These are phyloP conservation scores for Brachylomia viminalis DNA, from an alignment of 2,888 invertebrate species.

Conservation along the genomic window DNA sequence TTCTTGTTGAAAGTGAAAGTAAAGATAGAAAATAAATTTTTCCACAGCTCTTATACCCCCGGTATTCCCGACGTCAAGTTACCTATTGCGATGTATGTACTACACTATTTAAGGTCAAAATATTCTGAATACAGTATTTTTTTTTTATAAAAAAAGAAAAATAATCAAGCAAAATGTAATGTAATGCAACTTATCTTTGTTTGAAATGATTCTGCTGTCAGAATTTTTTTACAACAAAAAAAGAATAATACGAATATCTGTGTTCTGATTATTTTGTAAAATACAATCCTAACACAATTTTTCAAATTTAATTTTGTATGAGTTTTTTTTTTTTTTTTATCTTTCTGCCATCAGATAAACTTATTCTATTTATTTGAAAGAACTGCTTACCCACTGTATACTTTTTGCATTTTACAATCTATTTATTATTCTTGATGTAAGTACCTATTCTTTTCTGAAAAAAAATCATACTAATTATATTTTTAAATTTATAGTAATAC, in stretches of 20 bases:
- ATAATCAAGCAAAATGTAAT: not conserved
- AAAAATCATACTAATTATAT: not conserved
- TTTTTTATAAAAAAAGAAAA: not conserved
- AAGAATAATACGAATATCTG: not conserved
- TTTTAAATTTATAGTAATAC: too few relatives aligned
- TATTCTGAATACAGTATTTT: slow-evolving; percentile 33
- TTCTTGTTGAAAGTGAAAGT: slow-evolving; percentile 19
- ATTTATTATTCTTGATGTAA: not conserved
- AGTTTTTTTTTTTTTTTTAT: not conserved
- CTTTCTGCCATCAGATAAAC: not conserved
- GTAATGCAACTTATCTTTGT: not conserved
- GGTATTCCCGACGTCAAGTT: slow-evolving; percentile 73
- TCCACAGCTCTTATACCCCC: slow-evolving; percentile 76
- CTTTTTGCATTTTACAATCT: not conserved
- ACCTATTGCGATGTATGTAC: slow-evolving; percentile 76
- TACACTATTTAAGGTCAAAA: slow-evolving; percentile 24
- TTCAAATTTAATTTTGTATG: not conserved
- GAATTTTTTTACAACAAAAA: not conserved
- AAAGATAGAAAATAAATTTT: slow-evolving; percentile 58
- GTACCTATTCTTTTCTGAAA: not conserved
- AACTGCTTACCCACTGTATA: slow-evolving; percentile 5
- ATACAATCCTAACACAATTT: not conserved
- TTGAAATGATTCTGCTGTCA: not conserved
- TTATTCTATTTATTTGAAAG: not conserved
- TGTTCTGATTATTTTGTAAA: slow-evolving; percentile 45